Evolutionary conservation across 2,797 vertebrate genomes (phyloP), one percentile per base, ranked within the genome.

Genomic region (Cottoperca gobio): DNA sequence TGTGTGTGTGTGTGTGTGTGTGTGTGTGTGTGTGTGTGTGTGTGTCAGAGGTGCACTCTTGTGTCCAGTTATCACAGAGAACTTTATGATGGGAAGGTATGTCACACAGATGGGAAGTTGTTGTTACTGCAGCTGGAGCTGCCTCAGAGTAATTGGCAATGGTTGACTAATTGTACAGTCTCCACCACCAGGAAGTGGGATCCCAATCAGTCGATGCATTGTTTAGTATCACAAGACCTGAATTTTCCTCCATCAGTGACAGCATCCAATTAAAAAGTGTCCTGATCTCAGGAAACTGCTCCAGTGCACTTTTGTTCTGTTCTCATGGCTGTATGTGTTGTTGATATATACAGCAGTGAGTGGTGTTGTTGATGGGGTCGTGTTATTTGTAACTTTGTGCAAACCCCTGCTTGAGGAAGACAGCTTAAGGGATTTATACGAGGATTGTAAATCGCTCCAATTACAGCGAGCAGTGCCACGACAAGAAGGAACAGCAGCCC

Each of bases 191-290:
- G 75, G 68, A 78, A 48, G 55, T 31, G 31, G 79, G 71, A 75
- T 52, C 24, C 73, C 70, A 70, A 71, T 91, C 61, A 83, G 75
- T 63, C 35, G 14, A 78, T 63, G 73, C 65, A 78, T 76, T 79
- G 80, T 84, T 83, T 76, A 83, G 76, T 45, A 76, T 85, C 50
- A 76, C 57, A 61, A 82, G 55, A 81, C 73, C 49, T 71, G 69
- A 70, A 70, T 87, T 79, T 81, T 60, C 33, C 61, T 73, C 43
- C 79, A 84, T 86, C 81, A 84, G 73, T 70, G 73, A 86, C 74
- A 83, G 70, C 76, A 70, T 88, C 83, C 74, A 91, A 89, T 91
- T 86, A 88, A 72, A 90, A 83, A 46, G 35, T 52, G 70, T 70
- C 77, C 49, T 17, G 23, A 59, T 62, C 72, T 65, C 57, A 50